phyloP scores from a whole-genome alignment of 37 sponge, comb jelly and placozoan species.

The Hormiphora californensis region DNA sequence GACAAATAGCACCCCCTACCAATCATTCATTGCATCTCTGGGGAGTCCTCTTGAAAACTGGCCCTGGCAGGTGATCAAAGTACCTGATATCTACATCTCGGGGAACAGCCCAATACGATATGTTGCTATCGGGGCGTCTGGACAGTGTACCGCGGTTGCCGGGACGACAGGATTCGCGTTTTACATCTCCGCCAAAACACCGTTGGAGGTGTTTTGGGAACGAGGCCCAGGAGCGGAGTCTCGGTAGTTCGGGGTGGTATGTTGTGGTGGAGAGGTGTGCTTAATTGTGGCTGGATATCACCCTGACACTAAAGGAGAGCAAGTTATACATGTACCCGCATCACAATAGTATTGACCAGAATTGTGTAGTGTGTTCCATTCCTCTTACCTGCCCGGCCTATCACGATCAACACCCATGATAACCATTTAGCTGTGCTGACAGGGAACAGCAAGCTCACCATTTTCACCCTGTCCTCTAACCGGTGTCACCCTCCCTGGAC shows the following conservation, averaged over 20 bases:
- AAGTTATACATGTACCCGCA: constrained; percentile 47
- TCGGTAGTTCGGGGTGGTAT: constrained; percentile 44
- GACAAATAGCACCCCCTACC: background rate
- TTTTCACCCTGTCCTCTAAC: background rate
- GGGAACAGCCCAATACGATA: constrained; percentile 14
- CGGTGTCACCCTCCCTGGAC: background rate
- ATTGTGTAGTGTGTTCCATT: constrained; percentile 5
- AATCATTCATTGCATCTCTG: constrained; percentile 47
- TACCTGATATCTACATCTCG: constrained; percentile 14
- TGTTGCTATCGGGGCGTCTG: constrained; percentile 40
- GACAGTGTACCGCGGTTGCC: constrained; percentile 35
- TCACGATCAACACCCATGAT: constrained; percentile 22
- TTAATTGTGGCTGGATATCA: constrained; percentile 27
- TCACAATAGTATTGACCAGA: constrained; percentile 44
- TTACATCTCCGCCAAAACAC: constrained; percentile 47
- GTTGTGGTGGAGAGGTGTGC: constrained; percentile 45
- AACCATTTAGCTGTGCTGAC: constrained; percentile 21
- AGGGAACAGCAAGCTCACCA: background rate
- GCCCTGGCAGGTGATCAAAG: constrained; percentile 48
- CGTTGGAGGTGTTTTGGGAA: constrained; percentile 51
- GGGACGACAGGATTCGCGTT: constrained; percentile 32
- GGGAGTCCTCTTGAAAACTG: constrained; percentile 48
- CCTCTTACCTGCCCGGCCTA: constrained; percentile 14
- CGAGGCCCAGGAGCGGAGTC: constrained; percentile 33
- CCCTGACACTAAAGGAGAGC: background rate